Evolutionary conservation across 2,113 vertebrate genomes (phyloP).

Genomic region (Rissa tridactyla): DNA sequence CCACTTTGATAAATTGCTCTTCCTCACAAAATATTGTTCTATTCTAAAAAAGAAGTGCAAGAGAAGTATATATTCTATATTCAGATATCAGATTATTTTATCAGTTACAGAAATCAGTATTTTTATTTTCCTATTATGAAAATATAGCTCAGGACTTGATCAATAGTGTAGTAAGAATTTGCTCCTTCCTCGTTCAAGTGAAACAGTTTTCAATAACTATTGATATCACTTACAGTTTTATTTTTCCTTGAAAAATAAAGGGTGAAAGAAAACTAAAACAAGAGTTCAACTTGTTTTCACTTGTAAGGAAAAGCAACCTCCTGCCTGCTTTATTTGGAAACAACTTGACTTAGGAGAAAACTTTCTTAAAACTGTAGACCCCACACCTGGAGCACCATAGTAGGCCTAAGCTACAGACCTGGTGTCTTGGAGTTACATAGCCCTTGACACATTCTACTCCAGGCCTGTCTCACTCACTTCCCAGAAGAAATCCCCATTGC

Average conservation of each 20-base stretch:
- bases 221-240: conserved; percentile 41
- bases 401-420: neutral
- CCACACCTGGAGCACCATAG: too few relatives aligned
- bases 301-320: conserved; percentile 11
- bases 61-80: neutral
- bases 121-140: conserved; percentile 52
- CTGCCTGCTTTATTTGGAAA: neutral
- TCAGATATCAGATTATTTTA: neutral
- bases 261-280: neutral
- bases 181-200: conserved; percentile 43
- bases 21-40: neutral
- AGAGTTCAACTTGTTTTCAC: conserved; percentile 7
- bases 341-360: neutral
- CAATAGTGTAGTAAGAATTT: conserved; percentile 30
- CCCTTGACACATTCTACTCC: neutral
- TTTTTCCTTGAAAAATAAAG: neutral
- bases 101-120: conserved; percentile 14
- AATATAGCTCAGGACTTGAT: conserved; percentile 29
- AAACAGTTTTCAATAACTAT: conserved; percentile 6
- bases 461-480: neutral
- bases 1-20: neutral
- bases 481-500: neutral
- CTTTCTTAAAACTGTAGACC: neutral
- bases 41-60: neutral
- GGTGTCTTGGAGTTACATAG: neutral